Evolutionary conservation across 2,888 invertebrate genomes (phyloP).

Genomic region (Nymphalis urticae): DNA sequence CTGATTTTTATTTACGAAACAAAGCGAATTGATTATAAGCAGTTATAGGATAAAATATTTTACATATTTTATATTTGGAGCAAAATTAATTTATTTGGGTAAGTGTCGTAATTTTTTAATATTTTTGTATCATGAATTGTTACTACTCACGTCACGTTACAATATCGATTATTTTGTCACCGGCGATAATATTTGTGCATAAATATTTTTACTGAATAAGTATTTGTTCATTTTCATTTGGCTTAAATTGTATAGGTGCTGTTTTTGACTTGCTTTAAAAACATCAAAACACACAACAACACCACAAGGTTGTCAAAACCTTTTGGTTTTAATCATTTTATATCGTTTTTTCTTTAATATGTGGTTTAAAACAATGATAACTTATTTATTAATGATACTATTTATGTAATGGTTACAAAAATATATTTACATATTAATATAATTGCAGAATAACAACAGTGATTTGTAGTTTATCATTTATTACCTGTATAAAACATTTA

Average conservation of each 20-base stretch:
- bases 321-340: too few species aligned
- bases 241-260: not conserved
- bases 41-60: constrained; percentile 15
- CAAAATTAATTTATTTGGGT: constrained; percentile 18
- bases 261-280: not conserved
- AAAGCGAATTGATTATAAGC: constrained; percentile 33
- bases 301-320: too few species aligned
- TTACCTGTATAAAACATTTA: too few species aligned
- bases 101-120: constrained; percentile 30
- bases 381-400: too few species aligned
- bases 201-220: not conserved
- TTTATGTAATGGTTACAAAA: too few species aligned
- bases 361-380: too few species aligned
- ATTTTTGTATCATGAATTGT: constrained; percentile 15
- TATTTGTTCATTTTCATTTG: not conserved
- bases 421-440: too few species aligned
- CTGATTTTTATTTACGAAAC: constrained; percentile 38
- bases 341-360: too few species aligned
- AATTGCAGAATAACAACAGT: too few species aligned
- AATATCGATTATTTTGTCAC: constrained; percentile 51
- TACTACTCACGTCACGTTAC: constrained; percentile 50
- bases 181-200: constrained; percentile 17
- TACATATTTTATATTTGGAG: constrained; percentile 11
- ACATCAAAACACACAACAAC: too few species aligned
- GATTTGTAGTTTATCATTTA: too few species aligned